Percentiles rank a stretch among this genome's conserved stretches.
Evolutionary conservation across 2,888 invertebrate genomes (phyloP).

Genomic region (Psylliodes chrysocephalus): DNA sequence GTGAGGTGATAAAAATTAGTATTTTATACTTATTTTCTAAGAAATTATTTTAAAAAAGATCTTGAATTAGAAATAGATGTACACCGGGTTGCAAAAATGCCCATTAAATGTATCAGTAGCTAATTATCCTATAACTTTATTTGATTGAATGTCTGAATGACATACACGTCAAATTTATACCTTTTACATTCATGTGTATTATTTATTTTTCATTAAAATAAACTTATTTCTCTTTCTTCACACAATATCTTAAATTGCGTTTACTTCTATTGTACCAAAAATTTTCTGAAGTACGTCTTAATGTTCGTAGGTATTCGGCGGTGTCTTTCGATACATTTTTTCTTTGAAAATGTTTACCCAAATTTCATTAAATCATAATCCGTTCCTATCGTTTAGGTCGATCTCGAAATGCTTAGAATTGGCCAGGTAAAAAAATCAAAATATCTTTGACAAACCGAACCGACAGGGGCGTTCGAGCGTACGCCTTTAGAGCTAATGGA

Average conservation of each 20-base stretch:
- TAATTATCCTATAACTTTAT: no score
- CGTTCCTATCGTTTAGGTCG: constrained; percentile 43
- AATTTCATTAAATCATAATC: constrained; percentile 47
- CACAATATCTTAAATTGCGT: not conserved
- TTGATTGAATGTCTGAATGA: no score
- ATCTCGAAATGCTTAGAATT: constrained; percentile 43
- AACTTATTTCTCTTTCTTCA: no score
- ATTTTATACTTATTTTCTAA: constrained; percentile 5
- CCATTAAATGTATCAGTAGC: no score
- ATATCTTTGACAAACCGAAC: constrained; percentile 56
- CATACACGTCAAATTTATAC: no score
- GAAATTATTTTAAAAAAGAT: not conserved
- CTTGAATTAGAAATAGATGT: no score
- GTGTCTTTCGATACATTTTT: constrained; percentile 33
- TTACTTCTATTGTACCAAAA: not conserved
- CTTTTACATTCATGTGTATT: no score
- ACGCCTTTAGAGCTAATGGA: constrained; percentile 60
- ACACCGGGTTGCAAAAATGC: no score
- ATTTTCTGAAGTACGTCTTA: constrained; percentile 12
- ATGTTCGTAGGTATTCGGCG: constrained; percentile 28
- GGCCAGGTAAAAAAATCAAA: constrained; percentile 42
- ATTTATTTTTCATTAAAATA: no score
- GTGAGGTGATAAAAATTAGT: constrained; percentile 22
- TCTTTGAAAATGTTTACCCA: constrained; percentile 43
- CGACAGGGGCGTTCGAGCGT: constrained; percentile 63